Evolutionary conservation across 2,888 invertebrate genomes (phyloP).

Genomic region (Stenodera caucasica): DNA sequence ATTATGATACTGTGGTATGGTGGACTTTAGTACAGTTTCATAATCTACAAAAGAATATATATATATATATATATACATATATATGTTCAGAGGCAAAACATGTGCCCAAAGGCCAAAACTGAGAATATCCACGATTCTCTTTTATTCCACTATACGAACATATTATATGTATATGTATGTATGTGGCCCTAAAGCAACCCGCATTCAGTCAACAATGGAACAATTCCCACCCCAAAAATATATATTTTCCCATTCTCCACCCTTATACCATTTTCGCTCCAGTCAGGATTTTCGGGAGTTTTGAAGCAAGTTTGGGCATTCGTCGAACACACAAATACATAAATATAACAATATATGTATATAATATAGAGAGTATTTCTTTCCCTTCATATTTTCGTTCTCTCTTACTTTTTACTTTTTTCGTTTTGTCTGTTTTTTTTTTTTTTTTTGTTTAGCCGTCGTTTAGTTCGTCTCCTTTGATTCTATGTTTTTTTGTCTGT

Average conservation of each 20-base stretch:
- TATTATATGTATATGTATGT: conserved; percentile 12
- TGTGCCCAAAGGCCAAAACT: conserved; percentile 33
- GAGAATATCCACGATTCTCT: conserved; percentile 34
- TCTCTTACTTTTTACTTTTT: background rate
- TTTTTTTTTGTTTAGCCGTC: background rate
- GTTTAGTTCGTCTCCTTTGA: background rate
- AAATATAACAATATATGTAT: background rate
- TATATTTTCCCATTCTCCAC: conserved; percentile 27
- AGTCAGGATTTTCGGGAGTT: conserved; percentile 17
- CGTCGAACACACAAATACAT: background rate
- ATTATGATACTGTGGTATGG: background rate
- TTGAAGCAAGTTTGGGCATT: conserved; percentile 20
- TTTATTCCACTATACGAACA: conserved; percentile 29
- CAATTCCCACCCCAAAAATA: conserved; percentile 34
- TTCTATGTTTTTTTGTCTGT: conserved; percentile 26
- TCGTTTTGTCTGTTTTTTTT: background rate
- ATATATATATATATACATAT: no score
- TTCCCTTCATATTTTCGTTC: background rate
- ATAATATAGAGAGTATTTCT: background rate
- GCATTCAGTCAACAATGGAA: conserved; percentile 40
- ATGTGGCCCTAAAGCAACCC: conserved; percentile 38
- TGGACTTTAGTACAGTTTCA: background rate
- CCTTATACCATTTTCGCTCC: conserved; percentile 7
- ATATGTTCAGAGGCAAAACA: conserved; percentile 34
- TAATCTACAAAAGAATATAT: conserved; percentile 33